Evolutionary conservation across 2,113 vertebrate species (phyloP).

Genomic region (Cygnus buccinator): DNA sequence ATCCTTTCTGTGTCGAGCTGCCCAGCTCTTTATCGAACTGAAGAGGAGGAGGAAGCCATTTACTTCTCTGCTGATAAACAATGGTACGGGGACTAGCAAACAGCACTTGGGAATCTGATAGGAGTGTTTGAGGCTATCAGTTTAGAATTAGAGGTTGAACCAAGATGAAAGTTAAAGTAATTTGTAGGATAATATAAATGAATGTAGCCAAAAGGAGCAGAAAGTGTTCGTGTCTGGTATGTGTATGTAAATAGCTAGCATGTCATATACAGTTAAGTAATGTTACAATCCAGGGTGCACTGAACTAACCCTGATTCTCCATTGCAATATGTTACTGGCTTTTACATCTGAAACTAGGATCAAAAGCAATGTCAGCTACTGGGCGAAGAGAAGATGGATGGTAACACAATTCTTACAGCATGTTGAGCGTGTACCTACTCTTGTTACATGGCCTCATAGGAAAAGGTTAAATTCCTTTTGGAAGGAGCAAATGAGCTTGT

Average conservation of each 20-base stretch:
- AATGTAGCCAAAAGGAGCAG: neutral
- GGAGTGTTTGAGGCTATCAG: slow-evolving; percentile 14
- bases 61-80: slow-evolving; percentile 92
- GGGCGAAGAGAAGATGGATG: slow-evolving; percentile 74
- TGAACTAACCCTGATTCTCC: slow-evolving; percentile 72
- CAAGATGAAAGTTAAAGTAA: slow-evolving; percentile 22
- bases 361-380: slow-evolving; percentile 73
- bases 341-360: slow-evolving; percentile 72
- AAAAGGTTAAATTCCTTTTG: slow-evolving; percentile 73
- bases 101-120: neutral
- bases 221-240: slow-evolving; percentile 43
- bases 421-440: slow-evolving; percentile 72
- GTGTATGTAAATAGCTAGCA: slow-evolving; percentile 60
- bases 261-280: slow-evolving; percentile 60
- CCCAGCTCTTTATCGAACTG: slow-evolving; percentile 87
- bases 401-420: slow-evolving; percentile 74
- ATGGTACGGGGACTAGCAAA: slow-evolving; percentile 80
- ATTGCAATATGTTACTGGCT: slow-evolving; percentile 73
- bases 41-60: slow-evolving; percentile 92
- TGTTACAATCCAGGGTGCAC: slow-evolving; percentile 65
- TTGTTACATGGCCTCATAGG: slow-evolving; percentile 73
- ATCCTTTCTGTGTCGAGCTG: slow-evolving; percentile 94
- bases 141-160: slow-evolving; percentile 35
- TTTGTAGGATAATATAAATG: slow-evolving; percentile 2
- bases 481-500: slow-evolving; percentile 71